These are phyloP conservation scores for Megaleporinus macrocephalus DNA, from an alignment of 2,113 vertebrate species.

Conservation along the genomic window DNA sequence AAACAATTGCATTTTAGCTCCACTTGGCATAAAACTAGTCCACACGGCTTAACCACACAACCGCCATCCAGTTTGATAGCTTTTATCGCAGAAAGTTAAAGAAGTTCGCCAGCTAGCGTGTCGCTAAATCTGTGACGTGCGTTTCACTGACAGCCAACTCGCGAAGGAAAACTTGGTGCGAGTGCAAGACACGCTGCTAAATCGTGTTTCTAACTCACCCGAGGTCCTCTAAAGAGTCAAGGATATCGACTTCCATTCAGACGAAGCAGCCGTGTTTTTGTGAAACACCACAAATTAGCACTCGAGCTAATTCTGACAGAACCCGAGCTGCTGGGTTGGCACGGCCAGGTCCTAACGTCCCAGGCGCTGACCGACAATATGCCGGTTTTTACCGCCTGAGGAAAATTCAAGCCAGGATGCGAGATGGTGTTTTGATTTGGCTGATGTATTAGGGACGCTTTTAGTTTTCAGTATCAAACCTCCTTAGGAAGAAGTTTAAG, in stretches of 20 bases:
- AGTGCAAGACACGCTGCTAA: background rate
- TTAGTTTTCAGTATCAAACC: background rate
- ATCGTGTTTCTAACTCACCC: conserved; percentile 19
- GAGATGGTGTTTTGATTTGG: background rate
- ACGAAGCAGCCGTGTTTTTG: background rate
- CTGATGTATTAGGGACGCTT: background rate
- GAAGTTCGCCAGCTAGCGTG: background rate
- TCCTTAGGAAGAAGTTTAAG: background rate
- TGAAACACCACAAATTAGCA: conserved; percentile 9
- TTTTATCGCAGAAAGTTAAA: background rate
- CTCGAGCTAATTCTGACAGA: background rate
- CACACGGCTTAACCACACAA: too few species aligned
- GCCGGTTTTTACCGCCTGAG: background rate
- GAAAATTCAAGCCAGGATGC: background rate
- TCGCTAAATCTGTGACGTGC: background rate
- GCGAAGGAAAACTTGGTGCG: background rate
- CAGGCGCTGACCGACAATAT: conserved; percentile 3
- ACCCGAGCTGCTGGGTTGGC: conserved; percentile 45
- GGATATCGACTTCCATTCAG: conserved; percentile 37
- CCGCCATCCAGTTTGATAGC: too few species aligned
- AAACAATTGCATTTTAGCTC: background rate
- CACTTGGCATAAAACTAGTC: background rate
- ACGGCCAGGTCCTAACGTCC: conserved; percentile 35
- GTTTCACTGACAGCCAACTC: too few species aligned
- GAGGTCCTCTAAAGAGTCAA: conserved; percentile 56